Evolutionary conservation across 2,888 invertebrate genomes (phyloP).

Genomic region (Hanleya hanleyi): DNA sequence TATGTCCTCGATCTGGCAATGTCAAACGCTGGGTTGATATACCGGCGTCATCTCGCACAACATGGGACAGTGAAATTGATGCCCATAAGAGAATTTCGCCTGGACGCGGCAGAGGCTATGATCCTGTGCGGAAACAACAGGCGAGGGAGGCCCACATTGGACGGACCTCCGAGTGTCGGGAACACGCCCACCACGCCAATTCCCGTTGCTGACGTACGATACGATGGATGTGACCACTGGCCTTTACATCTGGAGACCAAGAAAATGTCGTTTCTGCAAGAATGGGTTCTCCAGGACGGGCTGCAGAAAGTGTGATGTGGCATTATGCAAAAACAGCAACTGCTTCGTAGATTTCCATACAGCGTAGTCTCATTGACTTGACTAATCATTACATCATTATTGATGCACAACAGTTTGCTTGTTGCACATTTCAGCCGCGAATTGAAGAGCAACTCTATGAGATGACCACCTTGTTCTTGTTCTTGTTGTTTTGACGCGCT

Average conservation of each 20-base stretch:
- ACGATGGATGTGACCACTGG: neutral
- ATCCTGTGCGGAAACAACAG: neutral
- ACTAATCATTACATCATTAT: no score
- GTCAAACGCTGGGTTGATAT: neutral
- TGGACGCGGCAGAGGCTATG: neutral
- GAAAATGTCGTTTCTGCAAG: neutral
- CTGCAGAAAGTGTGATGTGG: neutral
- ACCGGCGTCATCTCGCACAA: neutral
- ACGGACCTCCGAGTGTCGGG: neutral
- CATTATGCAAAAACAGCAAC: neutral
- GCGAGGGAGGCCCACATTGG: neutral
- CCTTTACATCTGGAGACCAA: neutral
- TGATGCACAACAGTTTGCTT: no score
- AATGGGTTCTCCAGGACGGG: neutral
- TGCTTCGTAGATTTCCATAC: neutral
- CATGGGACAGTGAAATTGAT: neutral
- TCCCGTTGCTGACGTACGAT: conserved; percentile 1
- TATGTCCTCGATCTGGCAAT: neutral
- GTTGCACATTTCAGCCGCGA: no score
- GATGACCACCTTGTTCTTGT: no score
- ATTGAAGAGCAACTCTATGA: no score
- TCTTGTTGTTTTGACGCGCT: no score
- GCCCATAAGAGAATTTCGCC: neutral
- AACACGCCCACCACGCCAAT: neutral
- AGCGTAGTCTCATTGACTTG: no score